Percentiles rank a stretch among this genome's conserved stretches.
phyloP scores from a whole-genome alignment of 2,113 vertebrate species.

The Mungos mungo region DNA sequence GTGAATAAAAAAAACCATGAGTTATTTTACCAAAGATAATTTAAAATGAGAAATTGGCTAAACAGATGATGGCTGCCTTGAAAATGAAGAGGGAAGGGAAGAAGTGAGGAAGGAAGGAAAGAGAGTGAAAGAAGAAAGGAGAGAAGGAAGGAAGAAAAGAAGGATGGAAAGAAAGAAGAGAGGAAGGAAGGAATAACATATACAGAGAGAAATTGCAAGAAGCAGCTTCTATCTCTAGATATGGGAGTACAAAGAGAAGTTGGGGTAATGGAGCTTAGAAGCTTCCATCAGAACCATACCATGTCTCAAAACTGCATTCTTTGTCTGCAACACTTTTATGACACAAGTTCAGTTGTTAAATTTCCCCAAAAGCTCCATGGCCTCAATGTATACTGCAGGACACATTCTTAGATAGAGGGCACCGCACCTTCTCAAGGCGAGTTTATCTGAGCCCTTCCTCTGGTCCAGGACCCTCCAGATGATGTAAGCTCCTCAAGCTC shows the following conservation, averaged over 20 bases:
- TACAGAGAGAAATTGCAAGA: background rate
- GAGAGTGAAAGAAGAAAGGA: background rate
- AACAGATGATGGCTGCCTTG: background rate
- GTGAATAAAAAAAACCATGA: background rate
- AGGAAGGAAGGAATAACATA: background rate
- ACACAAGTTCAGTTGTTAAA: background rate
- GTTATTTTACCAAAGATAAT: background rate
- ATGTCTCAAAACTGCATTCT: background rate
- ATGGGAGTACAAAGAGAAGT: background rate
- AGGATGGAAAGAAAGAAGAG: background rate
- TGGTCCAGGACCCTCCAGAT: background rate
- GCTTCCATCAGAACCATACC: background rate
- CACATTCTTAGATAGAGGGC: background rate
- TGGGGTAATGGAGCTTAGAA: background rate
- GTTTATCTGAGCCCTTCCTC: background rate
- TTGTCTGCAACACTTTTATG: background rate
- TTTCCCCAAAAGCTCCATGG: background rate
- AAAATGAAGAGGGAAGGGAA: background rate
- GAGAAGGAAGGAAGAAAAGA: background rate
- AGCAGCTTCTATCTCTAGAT: background rate
- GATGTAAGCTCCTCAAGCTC: background rate
- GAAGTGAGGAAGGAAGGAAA: background rate
- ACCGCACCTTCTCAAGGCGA: background rate
- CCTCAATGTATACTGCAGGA: background rate
- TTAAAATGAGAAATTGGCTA: background rate